phyloP scores from a whole-genome alignment of 2,113 vertebrate species.

The Myodes glareolus region DNA sequence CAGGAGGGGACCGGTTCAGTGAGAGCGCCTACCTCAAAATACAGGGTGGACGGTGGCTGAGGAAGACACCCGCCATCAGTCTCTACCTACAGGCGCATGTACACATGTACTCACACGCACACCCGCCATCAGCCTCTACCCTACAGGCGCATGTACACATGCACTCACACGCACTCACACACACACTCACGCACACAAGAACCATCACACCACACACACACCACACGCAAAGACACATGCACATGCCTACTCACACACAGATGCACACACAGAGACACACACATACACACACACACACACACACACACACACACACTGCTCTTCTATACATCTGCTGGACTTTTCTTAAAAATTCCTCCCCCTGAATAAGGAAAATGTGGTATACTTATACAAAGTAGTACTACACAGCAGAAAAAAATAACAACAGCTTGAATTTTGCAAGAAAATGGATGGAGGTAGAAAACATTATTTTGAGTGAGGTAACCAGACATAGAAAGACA shows the following conservation, averaged over 20 bases:
- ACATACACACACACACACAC: neutral
- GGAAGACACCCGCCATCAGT: neutral
- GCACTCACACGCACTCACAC: neutral
- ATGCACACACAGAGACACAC: neutral
- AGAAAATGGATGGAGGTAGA: too few relatives aligned
- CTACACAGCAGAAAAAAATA: too few relatives aligned
- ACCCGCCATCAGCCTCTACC: neutral
- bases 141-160: too few relatives aligned
- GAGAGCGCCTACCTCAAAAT: neutral
- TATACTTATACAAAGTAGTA: too few relatives aligned
- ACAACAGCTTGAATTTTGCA: too few relatives aligned
- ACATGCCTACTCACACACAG: too few relatives aligned
- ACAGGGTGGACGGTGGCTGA: neutral
- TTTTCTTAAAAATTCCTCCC: neutral
- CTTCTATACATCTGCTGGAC: neutral
- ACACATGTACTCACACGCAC: neutral
- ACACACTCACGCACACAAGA: neutral
- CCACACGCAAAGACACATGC: too few relatives aligned
- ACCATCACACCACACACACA: neutral
- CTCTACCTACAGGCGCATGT: neutral
- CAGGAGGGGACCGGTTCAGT: neutral
- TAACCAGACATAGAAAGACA: too few relatives aligned
- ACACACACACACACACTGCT: neutral
- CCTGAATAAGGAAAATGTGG: neutral
- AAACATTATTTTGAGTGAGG: too few relatives aligned